Conservation (phyloP, 2,113 vertebrate genomes). For the Myocastor coypus region DNA sequence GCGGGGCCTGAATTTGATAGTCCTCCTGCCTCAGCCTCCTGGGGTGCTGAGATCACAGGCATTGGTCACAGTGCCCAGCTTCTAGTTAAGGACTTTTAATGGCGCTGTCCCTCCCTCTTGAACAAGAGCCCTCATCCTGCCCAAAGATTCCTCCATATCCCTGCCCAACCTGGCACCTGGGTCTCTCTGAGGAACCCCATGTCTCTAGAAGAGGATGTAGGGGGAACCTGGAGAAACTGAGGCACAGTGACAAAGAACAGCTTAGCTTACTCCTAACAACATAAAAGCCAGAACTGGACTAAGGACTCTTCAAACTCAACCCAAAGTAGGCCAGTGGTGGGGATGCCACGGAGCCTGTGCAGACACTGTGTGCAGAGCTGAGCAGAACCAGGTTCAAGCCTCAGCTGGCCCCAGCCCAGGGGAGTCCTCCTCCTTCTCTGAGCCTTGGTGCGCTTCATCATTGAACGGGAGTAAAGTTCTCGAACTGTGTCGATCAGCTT, state of each 20-base stretch:
- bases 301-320: not conserved
- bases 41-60: not conserved
- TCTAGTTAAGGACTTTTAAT: not conserved
- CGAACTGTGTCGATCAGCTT: not conserved
- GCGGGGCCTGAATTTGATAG: not conserved
- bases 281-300: not conserved
- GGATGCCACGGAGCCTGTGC: not conserved
- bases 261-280: not conserved
- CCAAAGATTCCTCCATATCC: not conserved
- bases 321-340: fast-evolving
- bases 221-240: not conserved
- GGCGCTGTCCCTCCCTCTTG: not conserved
- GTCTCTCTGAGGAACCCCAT: not conserved
- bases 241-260: not conserved
- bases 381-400: not conserved
- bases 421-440: not conserved
- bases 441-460: not conserved
- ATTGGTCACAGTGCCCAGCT: not conserved
- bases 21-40: not conserved
- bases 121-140: not conserved
- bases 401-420: not conserved
- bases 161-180: not conserved
- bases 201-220: not conserved
- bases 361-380: not conserved
- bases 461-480: not conserved